A percentile compares a stretch with the other conserved stretches of the same genome.
Conservation (phyloP, 2,113 vertebrate genomes). For the Jaculus jaculus region DNA sequence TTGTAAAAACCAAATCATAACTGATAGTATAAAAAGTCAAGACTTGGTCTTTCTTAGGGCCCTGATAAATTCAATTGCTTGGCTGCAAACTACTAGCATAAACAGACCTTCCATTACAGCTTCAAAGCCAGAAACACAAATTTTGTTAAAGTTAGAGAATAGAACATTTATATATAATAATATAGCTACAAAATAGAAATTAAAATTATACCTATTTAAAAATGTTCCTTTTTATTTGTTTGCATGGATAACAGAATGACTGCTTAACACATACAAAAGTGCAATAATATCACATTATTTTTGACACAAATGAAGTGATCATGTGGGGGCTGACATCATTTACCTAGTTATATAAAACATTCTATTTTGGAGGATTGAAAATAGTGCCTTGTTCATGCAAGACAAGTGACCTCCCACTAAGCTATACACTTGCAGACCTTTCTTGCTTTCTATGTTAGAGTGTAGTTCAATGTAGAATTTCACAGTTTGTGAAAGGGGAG, state of each 20-base stretch:
- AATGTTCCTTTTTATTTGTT: not conserved
- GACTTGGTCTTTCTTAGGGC: not conserved
- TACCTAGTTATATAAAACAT: not conserved
- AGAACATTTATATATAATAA: not conserved
- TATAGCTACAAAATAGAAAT: not conserved
- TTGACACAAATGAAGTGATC: conserved; percentile 14
- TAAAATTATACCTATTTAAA: not conserved
- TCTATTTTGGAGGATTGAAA: not conserved
- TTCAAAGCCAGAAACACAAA: not conserved
- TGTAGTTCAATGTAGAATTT: not conserved
- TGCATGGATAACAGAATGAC: not conserved
- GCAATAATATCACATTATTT: not conserved
- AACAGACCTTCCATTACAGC: not conserved
- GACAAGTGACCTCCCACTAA: not conserved
- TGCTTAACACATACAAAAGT: not conserved
- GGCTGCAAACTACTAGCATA: not conserved
- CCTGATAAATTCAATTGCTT: not conserved
- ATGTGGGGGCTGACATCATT: not conserved
- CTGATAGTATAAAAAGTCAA: not conserved
- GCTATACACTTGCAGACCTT: not conserved
- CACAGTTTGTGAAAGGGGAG: not conserved
- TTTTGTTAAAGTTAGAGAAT: conserved; percentile 19
- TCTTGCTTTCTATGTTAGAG: not conserved
- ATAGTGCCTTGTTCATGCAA: not conserved
- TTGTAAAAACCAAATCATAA: not conserved